Conservation (phyloP, 2,888 invertebrate species). For the Drosophila niveifrons region DNA sequence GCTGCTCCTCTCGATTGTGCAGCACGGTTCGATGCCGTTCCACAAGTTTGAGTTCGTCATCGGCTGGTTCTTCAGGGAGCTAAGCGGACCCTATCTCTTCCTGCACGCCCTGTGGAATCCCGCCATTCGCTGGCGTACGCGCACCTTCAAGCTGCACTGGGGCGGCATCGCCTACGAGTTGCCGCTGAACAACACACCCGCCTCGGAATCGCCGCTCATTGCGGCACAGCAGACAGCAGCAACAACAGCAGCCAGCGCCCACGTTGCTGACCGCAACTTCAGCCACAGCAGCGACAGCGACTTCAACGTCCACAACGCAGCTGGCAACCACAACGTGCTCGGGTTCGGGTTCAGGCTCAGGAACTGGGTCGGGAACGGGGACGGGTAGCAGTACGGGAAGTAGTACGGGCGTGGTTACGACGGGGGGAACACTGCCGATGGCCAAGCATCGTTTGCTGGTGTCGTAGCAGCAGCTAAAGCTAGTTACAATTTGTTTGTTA, state of each 20-base stretch:
- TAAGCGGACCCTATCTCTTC: slow-evolving; percentile 95
- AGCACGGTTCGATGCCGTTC: slow-evolving; percentile 97
- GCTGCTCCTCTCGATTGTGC: slow-evolving; percentile 94
- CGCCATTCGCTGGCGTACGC: slow-evolving; percentile 96
- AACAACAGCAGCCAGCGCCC: slow-evolving; percentile 58
- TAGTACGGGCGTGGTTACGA: too few species aligned
- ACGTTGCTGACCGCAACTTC: slow-evolving; percentile 50
- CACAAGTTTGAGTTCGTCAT: slow-evolving; percentile 97
- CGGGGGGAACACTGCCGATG: slow-evolving; percentile 35
- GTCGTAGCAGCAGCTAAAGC: slow-evolving; percentile 70
- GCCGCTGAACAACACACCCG: slow-evolving; percentile 86
- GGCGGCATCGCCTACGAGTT: slow-evolving; percentile 96
- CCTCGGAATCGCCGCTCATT: slow-evolving; percentile 42
- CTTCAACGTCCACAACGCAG: slow-evolving; percentile 1
- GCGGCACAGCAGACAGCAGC: slow-evolving; percentile 52
- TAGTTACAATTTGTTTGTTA: slow-evolving; percentile 64
- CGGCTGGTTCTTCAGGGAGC: slow-evolving; percentile 97
- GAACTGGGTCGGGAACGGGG: too few species aligned
- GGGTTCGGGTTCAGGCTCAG: neutral
- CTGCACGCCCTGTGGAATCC: slow-evolving; percentile 94
- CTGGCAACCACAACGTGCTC: neutral
- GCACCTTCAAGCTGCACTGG: slow-evolving; percentile 96
- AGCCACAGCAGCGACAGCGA: slow-evolving; percentile 1
- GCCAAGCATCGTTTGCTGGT: slow-evolving; percentile 61
- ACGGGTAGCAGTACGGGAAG: too few species aligned